Evolutionary conservation across 2,888 invertebrate genomes (phyloP).

Genomic region (Anodontia alba): DNA sequence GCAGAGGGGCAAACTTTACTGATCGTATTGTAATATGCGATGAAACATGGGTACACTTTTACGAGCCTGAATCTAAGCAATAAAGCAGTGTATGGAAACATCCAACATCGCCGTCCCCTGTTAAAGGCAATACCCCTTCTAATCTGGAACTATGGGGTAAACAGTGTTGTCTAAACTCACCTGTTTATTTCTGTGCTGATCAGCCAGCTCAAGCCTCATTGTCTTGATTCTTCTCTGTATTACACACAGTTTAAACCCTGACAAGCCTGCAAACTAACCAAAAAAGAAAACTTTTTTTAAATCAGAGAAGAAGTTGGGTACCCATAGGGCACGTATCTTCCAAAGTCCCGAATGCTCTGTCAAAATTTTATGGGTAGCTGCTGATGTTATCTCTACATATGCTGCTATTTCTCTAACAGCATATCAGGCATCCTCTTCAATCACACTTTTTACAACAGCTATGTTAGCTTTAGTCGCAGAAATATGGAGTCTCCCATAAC

Average conservation of each 20-base stretch:
- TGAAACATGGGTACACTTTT: too few relatives aligned
- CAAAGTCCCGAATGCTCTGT: background rate
- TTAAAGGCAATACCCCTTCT: too few relatives aligned
- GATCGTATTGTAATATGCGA: too few relatives aligned
- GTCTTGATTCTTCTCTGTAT: slow-evolving; percentile 71
- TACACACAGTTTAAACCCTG: slow-evolving; percentile 71
- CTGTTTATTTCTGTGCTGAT: slow-evolving; percentile 62
- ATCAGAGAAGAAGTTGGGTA: background rate
- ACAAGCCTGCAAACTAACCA: slow-evolving; percentile 63
- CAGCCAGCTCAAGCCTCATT: slow-evolving; percentile 71
- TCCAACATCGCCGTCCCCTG: too few relatives aligned
- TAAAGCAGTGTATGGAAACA: too few relatives aligned
- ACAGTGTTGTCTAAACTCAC: too few relatives aligned
- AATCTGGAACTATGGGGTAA: too few relatives aligned
- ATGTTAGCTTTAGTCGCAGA: background rate
- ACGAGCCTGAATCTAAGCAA: too few relatives aligned
- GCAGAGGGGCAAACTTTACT: too few relatives aligned
- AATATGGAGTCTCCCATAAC: background rate
- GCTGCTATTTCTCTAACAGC: background rate
- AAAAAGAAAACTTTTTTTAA: background rate
- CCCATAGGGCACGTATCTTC: background rate
- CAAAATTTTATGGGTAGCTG: background rate
- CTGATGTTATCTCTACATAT: background rate
- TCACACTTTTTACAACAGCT: background rate
- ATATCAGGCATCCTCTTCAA: background rate